Evolutionary conservation across 2,888 invertebrate genomes (phyloP), one percentile per base, ranked within the genome.

Genomic region (Tipula lateralis): DNA sequence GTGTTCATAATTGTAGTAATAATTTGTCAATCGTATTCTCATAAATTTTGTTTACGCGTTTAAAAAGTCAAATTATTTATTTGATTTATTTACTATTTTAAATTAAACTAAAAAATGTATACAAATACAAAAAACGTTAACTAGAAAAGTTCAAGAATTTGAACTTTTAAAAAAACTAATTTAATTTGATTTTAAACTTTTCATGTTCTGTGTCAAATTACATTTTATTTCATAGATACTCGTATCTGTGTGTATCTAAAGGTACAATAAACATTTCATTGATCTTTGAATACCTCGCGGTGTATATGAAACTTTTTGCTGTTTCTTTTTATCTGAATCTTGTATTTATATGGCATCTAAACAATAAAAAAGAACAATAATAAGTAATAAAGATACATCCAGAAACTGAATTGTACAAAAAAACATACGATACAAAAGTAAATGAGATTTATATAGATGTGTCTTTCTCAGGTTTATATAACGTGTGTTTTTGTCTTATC

Each of bases 141-240:
- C 66, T 66, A 66, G 66, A 66, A 66, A 66, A 66, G 66, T 66
- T 66, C 66, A 66, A 66, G 66, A 66, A 66, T 66, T 66, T 66
- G 66, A 66, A 66, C 66, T 66, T 66, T 66, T 66, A 24, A 66
- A 24, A 66, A 66, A 66, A 66, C 66, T 66, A 66, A 66, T 66
- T 66, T 66, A 66, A 66, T 66, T 66, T 66, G 66, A 66, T 66
- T 66, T 66, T 24, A 66, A 66, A 66, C 19, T 44, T n/a, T 19
- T 66, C 24, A 66, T 66, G 66, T 24, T 66, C 66, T 66, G 66
- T 66, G 66, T 66, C 66, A 66, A 66, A 66, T 66, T 66, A 66
- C 66, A 66, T 66, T 66, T 24, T 66, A 19, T 66, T 66, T 24
- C 24, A 19, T 19, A 66, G 66, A 19, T 50, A 50, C 2, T 19